These are phyloP conservation scores for Micromesistius poutassou DNA, from an alignment of 2,797 vertebrate genomes.

Conservation along the genomic window DNA sequence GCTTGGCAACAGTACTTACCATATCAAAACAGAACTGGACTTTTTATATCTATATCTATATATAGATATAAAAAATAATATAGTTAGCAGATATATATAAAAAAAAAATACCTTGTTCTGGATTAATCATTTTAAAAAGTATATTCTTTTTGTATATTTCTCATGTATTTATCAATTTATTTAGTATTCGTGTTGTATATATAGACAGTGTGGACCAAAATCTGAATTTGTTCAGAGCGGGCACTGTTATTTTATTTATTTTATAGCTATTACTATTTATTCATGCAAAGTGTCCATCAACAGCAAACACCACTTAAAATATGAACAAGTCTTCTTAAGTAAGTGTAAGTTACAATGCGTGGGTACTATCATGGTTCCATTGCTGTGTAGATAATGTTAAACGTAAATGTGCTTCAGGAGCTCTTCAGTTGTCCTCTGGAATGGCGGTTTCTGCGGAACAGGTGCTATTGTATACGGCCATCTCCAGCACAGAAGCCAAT, in stretches of 20 bases:
- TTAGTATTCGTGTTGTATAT: background rate
- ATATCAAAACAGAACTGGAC: conserved; percentile 1
- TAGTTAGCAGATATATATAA: no score
- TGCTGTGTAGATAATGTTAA: background rate
- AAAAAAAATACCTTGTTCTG: background rate
- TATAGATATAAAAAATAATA: background rate
- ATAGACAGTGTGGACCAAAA: background rate
- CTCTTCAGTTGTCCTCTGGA: background rate
- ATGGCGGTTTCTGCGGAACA: background rate
- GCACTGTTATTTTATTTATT: background rate
- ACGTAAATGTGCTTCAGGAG: background rate
- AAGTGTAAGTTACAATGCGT: background rate
- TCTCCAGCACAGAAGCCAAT: background rate
- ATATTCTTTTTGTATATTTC: background rate
- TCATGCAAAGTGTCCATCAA: background rate
- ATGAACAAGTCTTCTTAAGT: background rate
- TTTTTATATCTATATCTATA: background rate
- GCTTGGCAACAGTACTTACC: conserved; percentile 13
- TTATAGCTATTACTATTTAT: background rate
- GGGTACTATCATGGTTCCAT: background rate
- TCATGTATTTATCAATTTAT: background rate
- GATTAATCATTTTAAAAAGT: background rate
- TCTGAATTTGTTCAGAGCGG: background rate
- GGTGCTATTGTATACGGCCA: background rate
- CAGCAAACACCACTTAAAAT: background rate